These are phyloP conservation scores for Lepidonotus clava DNA, from an alignment of 2,888 invertebrate genomes.

Conservation along the genomic window DNA sequence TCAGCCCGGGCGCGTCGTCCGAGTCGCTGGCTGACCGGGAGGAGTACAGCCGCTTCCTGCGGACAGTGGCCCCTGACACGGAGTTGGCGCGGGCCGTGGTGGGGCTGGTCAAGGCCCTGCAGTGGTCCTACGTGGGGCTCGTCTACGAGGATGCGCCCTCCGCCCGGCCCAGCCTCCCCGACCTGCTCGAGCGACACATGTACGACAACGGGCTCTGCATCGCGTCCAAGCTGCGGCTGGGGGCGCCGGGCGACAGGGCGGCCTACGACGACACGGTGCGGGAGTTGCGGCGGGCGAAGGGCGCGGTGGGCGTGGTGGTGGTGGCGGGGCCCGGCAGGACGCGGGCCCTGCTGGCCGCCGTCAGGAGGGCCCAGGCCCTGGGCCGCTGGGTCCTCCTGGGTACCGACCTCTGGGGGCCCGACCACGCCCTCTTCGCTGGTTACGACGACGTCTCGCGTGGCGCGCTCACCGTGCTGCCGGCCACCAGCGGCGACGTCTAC, in stretches of 20 bases:
- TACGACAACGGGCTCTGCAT: slow-evolving; percentile 43
- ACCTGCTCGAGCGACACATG: neutral
- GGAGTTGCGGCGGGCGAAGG: slow-evolving; percentile 27
- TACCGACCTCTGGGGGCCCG: slow-evolving; percentile 14
- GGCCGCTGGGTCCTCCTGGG: slow-evolving; percentile 45
- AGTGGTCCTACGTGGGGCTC: slow-evolving; percentile 54
- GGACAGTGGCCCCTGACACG: slow-evolving; percentile 46
- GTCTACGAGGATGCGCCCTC: neutral
- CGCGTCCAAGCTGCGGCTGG: slow-evolving; percentile 24
- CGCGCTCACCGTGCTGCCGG: neutral
- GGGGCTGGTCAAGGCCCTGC: slow-evolving; percentile 18
- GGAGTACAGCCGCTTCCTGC: slow-evolving; percentile 44
- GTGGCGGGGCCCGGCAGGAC: neutral
- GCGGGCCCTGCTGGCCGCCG: slow-evolving; percentile 7
- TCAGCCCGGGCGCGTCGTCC: slow-evolving; percentile 44
- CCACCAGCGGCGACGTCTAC: neutral
- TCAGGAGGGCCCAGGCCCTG: neutral
- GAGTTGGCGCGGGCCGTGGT: slow-evolving; percentile 6
- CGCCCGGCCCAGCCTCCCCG: neutral
- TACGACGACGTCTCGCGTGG: slow-evolving; percentile 31
- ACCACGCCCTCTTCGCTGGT: neutral
- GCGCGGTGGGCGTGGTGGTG: slow-evolving; percentile 54
- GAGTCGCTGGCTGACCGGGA: slow-evolving; percentile 7
- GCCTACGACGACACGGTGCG: slow-evolving; percentile 4
- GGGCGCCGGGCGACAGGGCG: neutral